Conservation (phyloP, 2,113 vertebrate species). For the Percina caprodes region DNA sequence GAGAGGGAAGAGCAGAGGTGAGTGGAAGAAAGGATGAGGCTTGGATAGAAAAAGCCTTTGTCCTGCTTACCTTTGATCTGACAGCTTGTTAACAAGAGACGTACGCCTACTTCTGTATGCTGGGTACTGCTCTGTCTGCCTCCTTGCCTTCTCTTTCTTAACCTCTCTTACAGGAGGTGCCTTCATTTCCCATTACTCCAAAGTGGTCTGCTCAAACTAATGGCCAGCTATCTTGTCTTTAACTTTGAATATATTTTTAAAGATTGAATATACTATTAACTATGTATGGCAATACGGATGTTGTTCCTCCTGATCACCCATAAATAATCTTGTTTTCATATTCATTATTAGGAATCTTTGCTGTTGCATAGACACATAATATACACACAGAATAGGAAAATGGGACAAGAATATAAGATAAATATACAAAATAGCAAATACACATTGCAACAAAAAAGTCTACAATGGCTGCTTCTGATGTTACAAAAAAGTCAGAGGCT, state of each 20-base stretch:
- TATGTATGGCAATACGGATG: background rate
- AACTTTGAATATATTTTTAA: background rate
- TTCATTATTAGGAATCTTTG: too few relatives aligned
- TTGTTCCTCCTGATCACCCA: background rate
- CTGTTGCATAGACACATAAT: too few relatives aligned
- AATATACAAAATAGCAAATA: too few relatives aligned
- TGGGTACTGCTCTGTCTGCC: slow-evolving; percentile 14
- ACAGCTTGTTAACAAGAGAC: slow-evolving; percentile 64
- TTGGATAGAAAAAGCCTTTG: slow-evolving; percentile 39
- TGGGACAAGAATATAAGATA: too few relatives aligned
- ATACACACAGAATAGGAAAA: too few relatives aligned
- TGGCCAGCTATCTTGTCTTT: background rate
- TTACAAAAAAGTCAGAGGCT: too few relatives aligned
- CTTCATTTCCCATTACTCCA: slow-evolving; percentile 7
- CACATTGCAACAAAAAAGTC: too few relatives aligned
- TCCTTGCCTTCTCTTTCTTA: slow-evolving; percentile 14
- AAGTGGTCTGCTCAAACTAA: background rate
- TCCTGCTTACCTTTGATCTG: slow-evolving; percentile 67
- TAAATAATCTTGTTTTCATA: too few relatives aligned
- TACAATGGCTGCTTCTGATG: too few relatives aligned
- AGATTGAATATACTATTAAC: background rate
- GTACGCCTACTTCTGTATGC: slow-evolving; percentile 27
- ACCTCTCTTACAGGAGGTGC: background rate
- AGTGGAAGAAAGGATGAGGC: background rate
- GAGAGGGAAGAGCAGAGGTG: slow-evolving; percentile 38